Evolutionary conservation across 2,888 invertebrate genomes (phyloP).

Genomic region (Smittia sp.): DNA sequence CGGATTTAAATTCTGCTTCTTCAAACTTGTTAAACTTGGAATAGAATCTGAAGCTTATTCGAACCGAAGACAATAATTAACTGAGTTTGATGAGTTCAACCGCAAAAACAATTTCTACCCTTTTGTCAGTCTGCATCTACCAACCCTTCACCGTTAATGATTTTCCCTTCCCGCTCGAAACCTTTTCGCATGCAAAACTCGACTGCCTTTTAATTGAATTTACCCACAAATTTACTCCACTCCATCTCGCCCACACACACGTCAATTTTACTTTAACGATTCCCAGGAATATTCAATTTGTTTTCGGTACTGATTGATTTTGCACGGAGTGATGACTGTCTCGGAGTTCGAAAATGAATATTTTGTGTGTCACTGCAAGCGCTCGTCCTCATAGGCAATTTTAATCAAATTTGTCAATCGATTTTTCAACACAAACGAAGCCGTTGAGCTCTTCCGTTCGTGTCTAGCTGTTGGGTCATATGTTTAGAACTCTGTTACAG

Average conservation of each 20-base stretch:
- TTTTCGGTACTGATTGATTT: constrained; percentile 15
- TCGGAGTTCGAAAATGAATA: not conserved
- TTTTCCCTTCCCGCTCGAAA: not conserved
- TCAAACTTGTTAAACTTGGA: not conserved
- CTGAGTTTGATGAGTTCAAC: not conserved
- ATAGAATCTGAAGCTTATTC: not conserved
- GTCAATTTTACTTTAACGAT: not conserved
- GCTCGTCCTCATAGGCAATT: not conserved
- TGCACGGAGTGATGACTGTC: not conserved
- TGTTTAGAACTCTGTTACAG: not conserved
- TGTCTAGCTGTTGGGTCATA: not conserved
- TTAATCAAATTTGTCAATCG: constrained; percentile 14
- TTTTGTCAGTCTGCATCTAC: constrained; percentile 4
- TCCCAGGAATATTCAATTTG: constrained; percentile 10
- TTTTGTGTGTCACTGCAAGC: constrained; percentile 1
- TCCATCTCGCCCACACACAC: not conserved
- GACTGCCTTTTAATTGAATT: constrained; percentile 33
- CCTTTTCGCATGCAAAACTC: constrained; percentile 10
- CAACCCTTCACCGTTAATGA: not conserved
- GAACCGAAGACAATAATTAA: not conserved
- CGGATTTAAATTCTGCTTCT: not conserved
- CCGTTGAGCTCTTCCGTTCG: not conserved
- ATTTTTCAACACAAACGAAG: not conserved
- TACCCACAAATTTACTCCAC: constrained; percentile 22
- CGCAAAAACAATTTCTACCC: not conserved